Base-by-base conservation (phyloP, 2,888 invertebrate genomes). In the Mythimna lalbum region DNA sequence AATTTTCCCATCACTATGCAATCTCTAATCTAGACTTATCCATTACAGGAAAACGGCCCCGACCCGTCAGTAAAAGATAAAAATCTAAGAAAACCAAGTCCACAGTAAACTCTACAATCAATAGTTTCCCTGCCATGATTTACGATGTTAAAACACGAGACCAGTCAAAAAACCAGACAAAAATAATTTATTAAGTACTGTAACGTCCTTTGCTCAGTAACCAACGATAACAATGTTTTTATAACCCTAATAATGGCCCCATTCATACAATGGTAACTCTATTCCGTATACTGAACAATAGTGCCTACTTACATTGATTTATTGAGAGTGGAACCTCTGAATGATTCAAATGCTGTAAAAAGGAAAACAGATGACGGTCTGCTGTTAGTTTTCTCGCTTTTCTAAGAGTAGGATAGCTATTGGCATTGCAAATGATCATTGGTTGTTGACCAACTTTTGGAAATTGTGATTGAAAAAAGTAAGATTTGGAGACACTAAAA, bases 261-360 rank as follows among this genome's bases (percentile, higher is more conserved):
- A 71, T 79, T 80, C 76, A 70, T 65, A 64, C 55, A 79, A 75
- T 71, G 59, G 67, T 68, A 75, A 79, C 70, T 75, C 67, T 75
- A 65, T 79, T 55, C 39, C 57, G 56, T 50, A 57, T 64, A 62
- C 19, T 63, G 70, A 74, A 59, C 57, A 68, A 80, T 79, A 63
- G 62, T 39, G 64, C 50, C 57, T 75, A 70, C 64, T 78, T 78
- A 66, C 65, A 74, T 61, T 75, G 70, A 79, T 78, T 70, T 79
- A 75, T 79, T 70, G 62, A 62, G 70, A 78, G 68, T 50, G 55
- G 59, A 63, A 33, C 62, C 65, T 63, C 76, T 79, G 80, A 79
- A 80, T 80, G 66, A 79, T 78, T 69, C 80, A 73, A 66, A 77
- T 73, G 70, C 80, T 70, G 75, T 70, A 68, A 79, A 70, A 79